Percentiles rank a stretch among this genome's conserved stretches.
Evolutionary conservation across 2,888 invertebrate species (phyloP).

Genomic region (Enoplolaimus lenunculus): DNA sequence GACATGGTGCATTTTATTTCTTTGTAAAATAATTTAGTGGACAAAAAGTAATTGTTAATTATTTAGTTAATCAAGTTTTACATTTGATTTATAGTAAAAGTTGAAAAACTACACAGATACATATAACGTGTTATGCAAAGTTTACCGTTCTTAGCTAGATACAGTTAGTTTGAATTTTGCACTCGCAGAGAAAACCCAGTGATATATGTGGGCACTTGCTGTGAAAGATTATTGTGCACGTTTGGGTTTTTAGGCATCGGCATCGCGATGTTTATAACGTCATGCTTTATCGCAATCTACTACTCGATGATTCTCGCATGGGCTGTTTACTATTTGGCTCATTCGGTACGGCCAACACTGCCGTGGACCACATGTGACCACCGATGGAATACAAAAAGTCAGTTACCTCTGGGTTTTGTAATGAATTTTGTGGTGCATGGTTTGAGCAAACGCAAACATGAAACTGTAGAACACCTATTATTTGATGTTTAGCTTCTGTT

Average conservation of each 20-base stretch:
- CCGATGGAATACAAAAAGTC: slow-evolving; percentile 44
- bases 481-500: too few relatives aligned
- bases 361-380: slow-evolving; percentile 47
- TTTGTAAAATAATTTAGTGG: not conserved
- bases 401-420: too few relatives aligned
- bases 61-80: slow-evolving; percentile 17
- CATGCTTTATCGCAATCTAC: slow-evolving; percentile 47
- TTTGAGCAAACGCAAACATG: too few relatives aligned
- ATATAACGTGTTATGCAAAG: too few relatives aligned
- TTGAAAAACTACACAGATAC: too few relatives aligned
- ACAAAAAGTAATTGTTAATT: not conserved
- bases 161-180: too few relatives aligned
- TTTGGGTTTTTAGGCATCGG: slow-evolving; percentile 47
- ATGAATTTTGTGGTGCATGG: slow-evolving; percentile 16
- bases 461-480: too few relatives aligned
- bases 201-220: too few relatives aligned
- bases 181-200: too few relatives aligned
- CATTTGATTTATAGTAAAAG: too few relatives aligned
- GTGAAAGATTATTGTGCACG: too few relatives aligned
- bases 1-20: not conserved
- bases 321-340: slow-evolving; percentile 47
- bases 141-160: too few relatives aligned
- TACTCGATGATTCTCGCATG: slow-evolving; percentile 49
- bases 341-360: slow-evolving; percentile 42
- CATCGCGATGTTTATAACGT: slow-evolving; percentile 48